Base-by-base conservation (phyloP, 2,113 vertebrate species). In the Amblyornis subalaris region DNA sequence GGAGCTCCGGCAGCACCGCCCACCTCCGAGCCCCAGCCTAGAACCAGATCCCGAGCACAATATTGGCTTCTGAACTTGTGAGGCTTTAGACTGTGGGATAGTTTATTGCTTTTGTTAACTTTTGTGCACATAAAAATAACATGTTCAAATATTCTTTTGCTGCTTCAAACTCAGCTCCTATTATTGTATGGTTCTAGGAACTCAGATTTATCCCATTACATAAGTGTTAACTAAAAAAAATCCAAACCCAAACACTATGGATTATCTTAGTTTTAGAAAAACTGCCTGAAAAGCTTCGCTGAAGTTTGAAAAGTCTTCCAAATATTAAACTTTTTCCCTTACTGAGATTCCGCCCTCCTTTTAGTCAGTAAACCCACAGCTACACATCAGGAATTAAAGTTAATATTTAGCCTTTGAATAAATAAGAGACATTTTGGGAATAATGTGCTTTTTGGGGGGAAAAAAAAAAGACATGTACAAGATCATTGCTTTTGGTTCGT, bases 1-100 rank as follows among this genome's bases (percentile, higher is more conserved):
- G 85, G 88, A 95, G 90, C 85, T 81, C 85, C 21, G 31, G 84
- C 83, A 90, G 77, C 87, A 92, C 45, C 26, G 4, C 79, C 85
- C 54, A 72, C 62, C 66, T 18, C 67, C 8, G 11, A 75, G 50
- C 6, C 82, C 74, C 51, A 5, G 0, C 11, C 36, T 45, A 54
- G 28, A 73, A 70, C 12, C 48, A 2, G 36, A 40, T 3, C 21
- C 14, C 3, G 4, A 42, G 12, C 57, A 4, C 7, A 10, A n/a
- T 25, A 29, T 26, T 28, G 18, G 23, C 44, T 55, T 38, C 65
- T 38, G 10, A 14, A 67, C 7, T 1, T 14, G 40, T 0, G 22
- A 62, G 14, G 23, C 2, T 89, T 21, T 28, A 29, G 48, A 44
- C 16, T 17, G 33, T 14, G 54, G 12, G 24, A 18, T 25, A 38